phyloP scores from a whole-genome alignment of 2,888 invertebrate genomes.

The Clivina fossor region DNA sequence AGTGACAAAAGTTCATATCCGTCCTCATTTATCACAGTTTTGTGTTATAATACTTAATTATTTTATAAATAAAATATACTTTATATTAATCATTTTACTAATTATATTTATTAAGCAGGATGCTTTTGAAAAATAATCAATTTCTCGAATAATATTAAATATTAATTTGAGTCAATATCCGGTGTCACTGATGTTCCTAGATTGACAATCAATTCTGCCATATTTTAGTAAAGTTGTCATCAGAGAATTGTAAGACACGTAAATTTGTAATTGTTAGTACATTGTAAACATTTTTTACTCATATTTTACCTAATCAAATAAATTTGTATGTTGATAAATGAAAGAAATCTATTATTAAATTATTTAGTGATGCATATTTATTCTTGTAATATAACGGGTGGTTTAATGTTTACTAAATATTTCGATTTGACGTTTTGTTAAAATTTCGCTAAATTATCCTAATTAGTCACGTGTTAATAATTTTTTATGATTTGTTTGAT shows the following conservation, averaged over 20 bases:
- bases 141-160: slow-evolving; percentile 8
- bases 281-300: slow-evolving; percentile 23
- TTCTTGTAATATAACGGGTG: neutral
- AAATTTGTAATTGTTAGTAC: slow-evolving; percentile 25
- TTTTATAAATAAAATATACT: no score
- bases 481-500: neutral
- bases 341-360: slow-evolving; percentile 1
- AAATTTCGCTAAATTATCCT: slow-evolving; percentile 8
- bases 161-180: slow-evolving; percentile 23
- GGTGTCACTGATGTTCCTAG: slow-evolving; percentile 15
- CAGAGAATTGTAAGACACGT: slow-evolving; percentile 28
- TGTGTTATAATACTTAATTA: neutral
- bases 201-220: slow-evolving; percentile 33
- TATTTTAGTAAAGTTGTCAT: slow-evolving; percentile 32
- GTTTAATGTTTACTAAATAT: slow-evolving; percentile 24
- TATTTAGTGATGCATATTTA: neutral
- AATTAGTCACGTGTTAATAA: slow-evolving; percentile 21
- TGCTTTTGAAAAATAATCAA: no score
- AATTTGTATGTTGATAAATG: slow-evolving; percentile 18
- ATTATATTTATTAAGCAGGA: no score
- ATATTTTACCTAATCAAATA: slow-evolving; percentile 22
- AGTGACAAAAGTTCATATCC: neutral
- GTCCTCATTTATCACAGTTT: slow-evolving; percentile 9
- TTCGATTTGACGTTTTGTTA: slow-evolving; percentile 20
- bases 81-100: no score